These are phyloP conservation scores for Casuarius casuarius DNA, from an alignment of 2,113 vertebrate species.

Conservation along the genomic window DNA sequence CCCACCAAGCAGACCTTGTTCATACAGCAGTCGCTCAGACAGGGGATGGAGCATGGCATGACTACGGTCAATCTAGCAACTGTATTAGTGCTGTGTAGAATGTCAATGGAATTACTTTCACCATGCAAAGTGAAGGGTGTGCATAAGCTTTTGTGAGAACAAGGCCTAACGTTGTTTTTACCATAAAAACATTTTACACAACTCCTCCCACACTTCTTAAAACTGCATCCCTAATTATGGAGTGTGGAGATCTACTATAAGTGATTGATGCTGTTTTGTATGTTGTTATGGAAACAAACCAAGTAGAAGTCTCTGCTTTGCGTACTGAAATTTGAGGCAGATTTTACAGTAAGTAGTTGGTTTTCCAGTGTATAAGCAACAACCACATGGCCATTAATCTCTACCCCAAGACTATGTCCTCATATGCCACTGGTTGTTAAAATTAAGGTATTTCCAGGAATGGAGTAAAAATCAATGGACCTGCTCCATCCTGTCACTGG, in stretches of 20 bases:
- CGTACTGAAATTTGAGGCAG: constrained; percentile 43
- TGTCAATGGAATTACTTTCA: neutral
- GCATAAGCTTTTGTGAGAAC: constrained; percentile 27
- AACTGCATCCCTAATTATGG: constrained; percentile 64
- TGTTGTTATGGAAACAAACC: constrained; percentile 70
- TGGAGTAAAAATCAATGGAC: constrained; percentile 33
- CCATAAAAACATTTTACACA: constrained; percentile 53
- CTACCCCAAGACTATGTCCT: constrained; percentile 37
- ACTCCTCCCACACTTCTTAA: constrained; percentile 63
- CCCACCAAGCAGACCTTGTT: neutral
- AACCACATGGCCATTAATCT: constrained; percentile 66
- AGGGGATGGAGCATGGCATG: neutral
- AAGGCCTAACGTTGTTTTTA: constrained; percentile 42
- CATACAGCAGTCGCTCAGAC: neutral
- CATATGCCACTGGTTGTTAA: constrained; percentile 28
- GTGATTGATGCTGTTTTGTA: constrained; percentile 56
- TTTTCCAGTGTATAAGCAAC: constrained; percentile 52
- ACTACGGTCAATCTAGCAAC: neutral
- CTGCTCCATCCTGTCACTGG: constrained; percentile 47
- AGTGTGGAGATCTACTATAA: constrained; percentile 55
- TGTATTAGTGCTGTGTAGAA: neutral
- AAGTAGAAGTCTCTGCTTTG: constrained; percentile 61
- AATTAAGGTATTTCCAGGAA: constrained; percentile 31
- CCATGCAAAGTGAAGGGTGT: neutral
- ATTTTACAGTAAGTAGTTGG: constrained; percentile 68